A percentile compares a stretch with the other conserved stretches of the same genome.
Conservation (phyloP, 1,140 invertebrate species). For the Drosophila ananassae region DNA sequence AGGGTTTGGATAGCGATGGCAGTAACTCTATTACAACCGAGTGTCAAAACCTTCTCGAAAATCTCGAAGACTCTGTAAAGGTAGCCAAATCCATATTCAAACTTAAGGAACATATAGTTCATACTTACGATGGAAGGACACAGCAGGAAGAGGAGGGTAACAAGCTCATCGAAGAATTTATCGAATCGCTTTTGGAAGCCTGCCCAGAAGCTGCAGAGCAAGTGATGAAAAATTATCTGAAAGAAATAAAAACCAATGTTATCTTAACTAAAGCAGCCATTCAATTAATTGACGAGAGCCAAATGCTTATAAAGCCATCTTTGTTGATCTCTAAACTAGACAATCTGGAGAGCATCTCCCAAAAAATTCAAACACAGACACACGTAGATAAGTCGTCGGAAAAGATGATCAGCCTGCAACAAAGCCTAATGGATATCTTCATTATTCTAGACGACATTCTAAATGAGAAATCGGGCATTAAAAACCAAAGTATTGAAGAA, state of each 20-base stretch:
- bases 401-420: conserved; percentile 68
- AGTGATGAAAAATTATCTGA: conserved; percentile 44
- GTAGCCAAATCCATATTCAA: conserved; percentile 67
- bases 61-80: conserved; percentile 32
- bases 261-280: conserved; percentile 58
- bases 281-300: conserved; percentile 47
- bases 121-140: conserved; percentile 68
- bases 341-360: conserved; percentile 54
- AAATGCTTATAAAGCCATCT: conserved; percentile 56
- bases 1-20: conserved; percentile 10
- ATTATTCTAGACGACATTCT: conserved; percentile 64
- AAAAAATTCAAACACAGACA: conserved; percentile 35
- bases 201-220: conserved; percentile 44
- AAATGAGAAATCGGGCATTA: conserved; percentile 39
- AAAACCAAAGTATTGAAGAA: conserved; percentile 49
- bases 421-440: conserved; percentile 72
- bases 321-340: conserved; percentile 56
- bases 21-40: conserved; percentile 20
- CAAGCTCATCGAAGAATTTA: conserved; percentile 52
- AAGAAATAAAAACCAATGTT: conserved; percentile 58
- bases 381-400: conserved; percentile 61
- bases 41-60: conserved; percentile 44
- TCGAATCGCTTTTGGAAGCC: conserved; percentile 47
- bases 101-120: conserved; percentile 71
- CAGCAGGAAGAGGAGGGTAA: conserved; percentile 22